Evolutionary conservation across 1,140 invertebrate species (phyloP).

Genomic region (Drosophila arawakana): DNA sequence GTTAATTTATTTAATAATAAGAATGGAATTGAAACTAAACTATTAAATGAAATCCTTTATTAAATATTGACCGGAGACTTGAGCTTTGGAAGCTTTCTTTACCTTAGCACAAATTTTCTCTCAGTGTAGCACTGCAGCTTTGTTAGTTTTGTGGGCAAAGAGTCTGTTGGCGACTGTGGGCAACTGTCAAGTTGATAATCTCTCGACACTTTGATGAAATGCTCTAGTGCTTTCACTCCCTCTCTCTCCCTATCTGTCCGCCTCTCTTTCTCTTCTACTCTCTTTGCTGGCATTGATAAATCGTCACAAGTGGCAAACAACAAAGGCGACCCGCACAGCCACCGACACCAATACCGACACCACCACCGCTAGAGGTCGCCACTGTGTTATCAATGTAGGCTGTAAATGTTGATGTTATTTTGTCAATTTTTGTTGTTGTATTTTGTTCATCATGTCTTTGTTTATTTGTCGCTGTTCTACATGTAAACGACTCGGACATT

Average conservation of each 20-base stretch:
- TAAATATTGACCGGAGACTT: too few species aligned
- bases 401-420: constrained; percentile 29
- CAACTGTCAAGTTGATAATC: constrained; percentile 74
- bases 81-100: not conserved
- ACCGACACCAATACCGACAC: not conserved
- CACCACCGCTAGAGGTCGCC: constrained; percentile 51
- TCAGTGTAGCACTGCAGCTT: constrained; percentile 6
- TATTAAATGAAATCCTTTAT: too few species aligned
- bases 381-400: constrained; percentile 61
- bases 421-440: constrained; percentile 5
- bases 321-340: constrained; percentile 46
- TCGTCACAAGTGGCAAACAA: constrained; percentile 80
- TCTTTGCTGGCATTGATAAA: constrained; percentile 77
- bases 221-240: constrained; percentile 37
- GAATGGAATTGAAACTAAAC: too few species aligned
- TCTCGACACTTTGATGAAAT: constrained; percentile 82
- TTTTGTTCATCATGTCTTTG: constrained; percentile 19
- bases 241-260: not conserved
- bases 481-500: constrained; percentile 80
- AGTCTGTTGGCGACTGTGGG: constrained; percentile 36
- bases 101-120: not conserved
- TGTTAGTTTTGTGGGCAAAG: constrained; percentile 16
- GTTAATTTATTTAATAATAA: too few species aligned
- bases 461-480: constrained; percentile 55
- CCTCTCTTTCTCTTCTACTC: constrained; percentile 26